These are phyloP conservation scores for Rhyacophila brunnea DNA, from an alignment of 1,140 invertebrate species.

Conservation along the genomic window DNA sequence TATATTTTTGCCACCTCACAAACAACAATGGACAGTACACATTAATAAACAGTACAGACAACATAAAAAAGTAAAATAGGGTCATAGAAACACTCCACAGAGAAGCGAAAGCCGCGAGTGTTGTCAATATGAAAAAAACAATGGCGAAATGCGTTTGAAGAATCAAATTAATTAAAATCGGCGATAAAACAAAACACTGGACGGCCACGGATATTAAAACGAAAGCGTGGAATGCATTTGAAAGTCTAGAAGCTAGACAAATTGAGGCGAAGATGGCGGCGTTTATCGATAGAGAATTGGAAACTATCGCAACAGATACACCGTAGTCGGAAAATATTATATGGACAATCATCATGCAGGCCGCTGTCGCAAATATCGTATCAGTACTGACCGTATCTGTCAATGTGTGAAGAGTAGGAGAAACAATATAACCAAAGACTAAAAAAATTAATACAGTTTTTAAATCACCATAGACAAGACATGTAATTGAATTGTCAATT, in stretches of 20 bases:
- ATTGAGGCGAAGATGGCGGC: slow-evolving; percentile 91
- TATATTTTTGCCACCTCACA: slow-evolving; percentile 77
- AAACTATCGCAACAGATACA: slow-evolving; percentile 74
- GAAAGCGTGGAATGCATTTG: slow-evolving; percentile 83
- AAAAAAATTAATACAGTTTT: slow-evolving; percentile 76
- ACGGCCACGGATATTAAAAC: slow-evolving; percentile 83
- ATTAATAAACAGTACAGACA: slow-evolving; percentile 64
- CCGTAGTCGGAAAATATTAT: slow-evolving; percentile 92
- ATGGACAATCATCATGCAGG: slow-evolving; percentile 84
- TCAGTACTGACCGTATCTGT: slow-evolving; percentile 96
- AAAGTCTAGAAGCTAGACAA: slow-evolving; percentile 88
- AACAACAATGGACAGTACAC: slow-evolving; percentile 79
- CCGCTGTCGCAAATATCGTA: slow-evolving; percentile 90
- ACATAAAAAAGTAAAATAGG: slow-evolving; percentile 61
- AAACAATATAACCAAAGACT: slow-evolving; percentile 80
- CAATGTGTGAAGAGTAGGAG: slow-evolving; percentile 89
- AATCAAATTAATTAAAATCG: slow-evolving; percentile 69
- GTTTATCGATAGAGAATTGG: slow-evolving; percentile 83
- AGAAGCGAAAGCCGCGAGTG: slow-evolving; percentile 52
- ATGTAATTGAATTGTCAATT: slow-evolving; percentile 29
- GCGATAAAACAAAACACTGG: slow-evolving; percentile 85
- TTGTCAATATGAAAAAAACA: slow-evolving; percentile 38
- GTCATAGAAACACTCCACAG: slow-evolving; percentile 59
- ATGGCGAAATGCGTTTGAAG: slow-evolving; percentile 44
- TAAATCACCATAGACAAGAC: slow-evolving; percentile 54